A percentile compares a stretch with the other conserved stretches of the same genome.
These are phyloP conservation scores for Hassar affinis DNA, from an alignment of 2,113 vertebrate genomes.

Conservation along the genomic window DNA sequence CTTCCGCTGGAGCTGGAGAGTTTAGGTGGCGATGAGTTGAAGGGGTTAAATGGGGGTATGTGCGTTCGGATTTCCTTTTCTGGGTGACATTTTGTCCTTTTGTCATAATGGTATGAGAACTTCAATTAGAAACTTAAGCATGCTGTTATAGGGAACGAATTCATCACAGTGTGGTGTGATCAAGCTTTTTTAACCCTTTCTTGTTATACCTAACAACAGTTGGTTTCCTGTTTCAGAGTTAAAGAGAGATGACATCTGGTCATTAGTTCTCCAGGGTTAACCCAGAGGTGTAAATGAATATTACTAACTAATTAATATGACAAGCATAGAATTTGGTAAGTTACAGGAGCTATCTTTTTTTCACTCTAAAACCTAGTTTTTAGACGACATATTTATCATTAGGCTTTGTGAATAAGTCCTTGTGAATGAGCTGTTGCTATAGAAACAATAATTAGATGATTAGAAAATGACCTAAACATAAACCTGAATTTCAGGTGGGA, in stretches of 20 bases:
- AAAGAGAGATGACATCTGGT: conserved; percentile 20
- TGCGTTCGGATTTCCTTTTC: conserved; percentile 34
- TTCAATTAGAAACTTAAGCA: neutral
- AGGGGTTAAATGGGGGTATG: neutral
- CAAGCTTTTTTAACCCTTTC: neutral
- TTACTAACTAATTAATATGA: conserved; percentile 36
- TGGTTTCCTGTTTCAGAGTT: neutral
- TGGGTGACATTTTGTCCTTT: neutral
- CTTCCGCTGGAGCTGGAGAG: conserved; percentile 5
- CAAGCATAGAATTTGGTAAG: too few relatives aligned
- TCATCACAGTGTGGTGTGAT: neutral
- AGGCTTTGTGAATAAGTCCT: too few relatives aligned
- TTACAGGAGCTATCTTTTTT: neutral
- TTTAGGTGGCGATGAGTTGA: conserved; percentile 1
- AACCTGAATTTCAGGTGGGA: neutral
- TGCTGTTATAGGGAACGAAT: neutral
- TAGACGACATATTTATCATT: neutral
- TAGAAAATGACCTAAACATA: neutral
- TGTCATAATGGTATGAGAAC: neutral
- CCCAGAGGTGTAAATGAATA: conserved; percentile 25
- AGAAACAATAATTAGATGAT: too few relatives aligned
- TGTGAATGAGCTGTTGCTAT: too few relatives aligned
- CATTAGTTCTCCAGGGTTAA: conserved; percentile 29
- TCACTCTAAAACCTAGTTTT: neutral
- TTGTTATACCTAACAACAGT: neutral